A percentile compares a stretch with the other conserved stretches of the same genome.
Conservation (phyloP, 2,113 vertebrate species). For the Pelodiscus sinensis region DNA sequence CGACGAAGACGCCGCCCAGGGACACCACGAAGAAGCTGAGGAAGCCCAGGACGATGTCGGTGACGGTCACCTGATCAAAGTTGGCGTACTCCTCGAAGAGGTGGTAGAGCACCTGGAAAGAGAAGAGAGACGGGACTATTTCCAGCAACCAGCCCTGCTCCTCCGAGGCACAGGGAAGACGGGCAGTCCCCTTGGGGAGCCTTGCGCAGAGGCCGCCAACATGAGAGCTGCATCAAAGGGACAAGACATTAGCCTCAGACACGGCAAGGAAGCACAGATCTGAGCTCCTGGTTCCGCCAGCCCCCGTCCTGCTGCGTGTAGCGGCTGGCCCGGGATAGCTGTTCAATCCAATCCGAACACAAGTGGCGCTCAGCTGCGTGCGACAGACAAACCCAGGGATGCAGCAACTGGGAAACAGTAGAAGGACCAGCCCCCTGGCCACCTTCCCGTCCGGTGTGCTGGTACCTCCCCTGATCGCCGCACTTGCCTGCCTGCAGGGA, state of each 20-base stretch:
- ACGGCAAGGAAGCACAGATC: neutral
- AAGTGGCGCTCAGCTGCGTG: neutral
- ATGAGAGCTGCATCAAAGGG: neutral
- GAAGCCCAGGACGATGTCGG: slow-evolving; percentile 88
- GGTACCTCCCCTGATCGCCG: neutral
- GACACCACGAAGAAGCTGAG: slow-evolving; percentile 95
- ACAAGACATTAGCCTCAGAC: neutral
- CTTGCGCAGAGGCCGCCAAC: neutral
- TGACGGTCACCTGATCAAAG: slow-evolving; percentile 78
- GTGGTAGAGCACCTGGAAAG: slow-evolving; percentile 92
- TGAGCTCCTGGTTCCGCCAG: neutral
- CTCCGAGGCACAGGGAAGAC: neutral
- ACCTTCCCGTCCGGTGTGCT: neutral
- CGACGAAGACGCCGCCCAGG: slow-evolving; percentile 90
- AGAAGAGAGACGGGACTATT: neutral
- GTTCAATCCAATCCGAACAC: neutral
- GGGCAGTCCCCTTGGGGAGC: neutral
- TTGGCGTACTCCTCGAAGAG: slow-evolving; percentile 92
- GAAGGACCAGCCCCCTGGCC: neutral
- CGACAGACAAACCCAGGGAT: neutral
- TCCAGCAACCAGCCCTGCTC: neutral
- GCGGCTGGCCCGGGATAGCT: neutral
- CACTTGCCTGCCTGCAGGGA: neutral
- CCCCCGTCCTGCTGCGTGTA: neutral
- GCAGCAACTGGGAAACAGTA: neutral